Base-by-base conservation (phyloP, 2,888 invertebrate genomes). In the Andrena praecox region DNA sequence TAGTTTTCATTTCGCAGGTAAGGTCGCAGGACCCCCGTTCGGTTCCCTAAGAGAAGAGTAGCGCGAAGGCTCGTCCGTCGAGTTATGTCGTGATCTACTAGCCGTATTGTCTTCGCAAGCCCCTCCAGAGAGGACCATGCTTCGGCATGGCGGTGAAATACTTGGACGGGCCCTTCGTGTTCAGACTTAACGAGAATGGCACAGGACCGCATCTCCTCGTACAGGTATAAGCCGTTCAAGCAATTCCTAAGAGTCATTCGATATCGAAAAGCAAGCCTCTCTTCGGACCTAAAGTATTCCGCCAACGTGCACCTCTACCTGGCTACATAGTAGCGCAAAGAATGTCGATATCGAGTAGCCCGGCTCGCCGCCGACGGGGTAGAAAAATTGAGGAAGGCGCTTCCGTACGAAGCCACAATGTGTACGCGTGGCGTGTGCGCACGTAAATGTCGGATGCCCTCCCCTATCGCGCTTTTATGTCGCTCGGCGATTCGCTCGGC, bases 151-250 rank as follows among this genome's bases (percentile, higher is more conserved):
- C 90, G 74, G 87, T 91, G 77, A 90, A 89, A 80, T 90, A 85
- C 76, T 84, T 89, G 84, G 96, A 96, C 89, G 96, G 96, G 79
- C 97, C 97, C 54, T 97, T 97, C 92, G 95, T 97, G 91, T 97
- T 96, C 93, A 95, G 96, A 85, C 94, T 97, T 82, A 97, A 97
- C 93, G 97, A 97, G 90, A 96, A 96, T 90, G 97, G 97, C 33
- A 95, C 95, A 66, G 97, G 97, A 88, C 97, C 97, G n/a, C 96
- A 96, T 93, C 94, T 97, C 62, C 95, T 97, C 67, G 94, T 96
- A 62, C 97, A 97, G 96, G 97, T 97, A 95, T 90, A 89, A 85
- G 59, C 54, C 62, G n/a, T 52, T 52, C 29, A 24, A 62, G n/a
- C 27, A 29, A 20, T 24, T 48, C 10, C 59, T 59, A 27, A 35